phyloP scores from a whole-genome alignment of 1,140 invertebrate species.

The Zelostemma sp. region DNA sequence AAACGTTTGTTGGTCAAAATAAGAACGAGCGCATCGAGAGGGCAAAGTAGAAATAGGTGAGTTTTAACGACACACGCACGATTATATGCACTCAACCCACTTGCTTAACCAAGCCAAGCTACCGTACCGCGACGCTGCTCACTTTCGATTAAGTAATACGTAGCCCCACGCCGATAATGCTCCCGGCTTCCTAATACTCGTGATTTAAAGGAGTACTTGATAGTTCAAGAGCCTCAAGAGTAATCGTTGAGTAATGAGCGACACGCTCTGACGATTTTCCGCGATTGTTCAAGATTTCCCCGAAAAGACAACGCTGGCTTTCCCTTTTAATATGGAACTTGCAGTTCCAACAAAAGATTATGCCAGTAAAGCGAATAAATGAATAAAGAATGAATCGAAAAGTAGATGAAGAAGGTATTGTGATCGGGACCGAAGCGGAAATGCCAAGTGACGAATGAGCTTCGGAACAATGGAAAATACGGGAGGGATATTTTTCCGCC shows the following conservation, averaged over 20 bases:
- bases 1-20: background rate
- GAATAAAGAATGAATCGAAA: slow-evolving; percentile 33
- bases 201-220: slow-evolving; percentile 52
- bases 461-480: slow-evolving; percentile 35
- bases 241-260: slow-evolving; percentile 46
- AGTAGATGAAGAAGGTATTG: slow-evolving; percentile 12
- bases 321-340: no score
- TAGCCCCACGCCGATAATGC: slow-evolving; percentile 48
- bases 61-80: slow-evolving; percentile 38
- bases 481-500: slow-evolving; percentile 42
- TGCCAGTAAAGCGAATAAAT: slow-evolving; percentile 5
- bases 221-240: slow-evolving; percentile 44
- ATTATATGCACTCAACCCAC: slow-evolving; percentile 55
- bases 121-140: slow-evolving; percentile 46
- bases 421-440: slow-evolving; percentile 43
- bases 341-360: no score
- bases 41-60: slow-evolving; percentile 29
- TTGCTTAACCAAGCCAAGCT: slow-evolving; percentile 55
- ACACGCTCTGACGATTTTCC: slow-evolving; percentile 47
- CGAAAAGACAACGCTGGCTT: slow-evolving; percentile 30
- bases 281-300: slow-evolving; percentile 35
- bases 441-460: slow-evolving; percentile 24
- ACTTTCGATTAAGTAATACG: slow-evolving; percentile 62
- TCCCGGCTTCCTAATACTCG: slow-evolving; percentile 49
- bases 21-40: slow-evolving; percentile 27